Evolutionary conservation across 2,888 invertebrate genomes (phyloP), one percentile per base, ranked within the genome.

Genomic region (Barypeithes pellucidus): DNA sequence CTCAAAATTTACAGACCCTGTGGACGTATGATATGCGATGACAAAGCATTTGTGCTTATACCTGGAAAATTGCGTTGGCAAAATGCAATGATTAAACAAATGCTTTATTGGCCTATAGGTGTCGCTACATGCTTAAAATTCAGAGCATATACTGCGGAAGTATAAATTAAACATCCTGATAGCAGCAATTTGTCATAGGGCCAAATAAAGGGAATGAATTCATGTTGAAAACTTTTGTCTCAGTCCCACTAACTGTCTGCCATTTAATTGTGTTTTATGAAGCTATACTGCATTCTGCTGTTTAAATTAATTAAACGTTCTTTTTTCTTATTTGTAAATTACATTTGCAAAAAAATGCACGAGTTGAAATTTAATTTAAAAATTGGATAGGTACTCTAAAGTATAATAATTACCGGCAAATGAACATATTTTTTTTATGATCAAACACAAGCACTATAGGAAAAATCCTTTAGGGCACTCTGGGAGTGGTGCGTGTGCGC

Each of bases 101-200:
- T 16, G 63, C 52, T 47, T 65, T 33, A 50, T 50, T 50, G 39
- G 22, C 11, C 29, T 33, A 52, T 36, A 65, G 33, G 50, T 65
- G 63, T 18, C 57, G 41, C 39, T 16, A 24, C n/a, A 9, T 16
- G 14, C 43, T 24, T 41, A 39, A 54, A 54, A 54, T 54, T 54
- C 33, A 54, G 11, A 36, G 47, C 47, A 18, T 33, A 29, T 36
- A 36, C 18, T 11, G 18, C 29, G n/a, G 29, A 63, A 63, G 18
- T 63, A 63, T 63, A 63, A 47, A 63, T 63, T 63, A 63, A 63
- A 63, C 50, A 63, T 20, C 20, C 4, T 36, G 50, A 63, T 50
- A 50, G 20, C 45, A 9, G 63, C 50, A 50, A 63, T 50, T 63
- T 63, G 33, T 63, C 63, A 63, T 24, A 20, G 33, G 20, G 33